Base-by-base conservation (phyloP, 2,113 vertebrate genomes). In the Nesospiza acunhae region DNA sequence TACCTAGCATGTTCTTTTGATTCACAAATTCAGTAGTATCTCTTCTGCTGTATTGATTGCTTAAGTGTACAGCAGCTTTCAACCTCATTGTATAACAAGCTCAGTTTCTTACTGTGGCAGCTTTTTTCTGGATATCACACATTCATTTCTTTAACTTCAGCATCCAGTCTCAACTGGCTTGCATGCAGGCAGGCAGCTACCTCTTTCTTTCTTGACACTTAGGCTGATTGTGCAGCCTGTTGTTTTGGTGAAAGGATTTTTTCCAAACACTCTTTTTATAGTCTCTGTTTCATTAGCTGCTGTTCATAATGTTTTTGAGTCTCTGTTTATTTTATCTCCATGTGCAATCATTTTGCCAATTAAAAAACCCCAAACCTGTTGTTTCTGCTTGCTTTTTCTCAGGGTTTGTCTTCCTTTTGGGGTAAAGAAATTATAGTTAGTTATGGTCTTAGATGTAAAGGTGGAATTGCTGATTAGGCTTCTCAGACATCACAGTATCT, bases 191-290 rank as follows among this genome's bases (percentile, higher is more conserved):
- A 90, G 70, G 66, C 66, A 96, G 67, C 23, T 94, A 87, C 56
- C 44, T 96, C 91, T 66, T 83, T 95, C 83, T 84, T 95, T 81
- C 84, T 89, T 97, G 87, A 90, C 62, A 55, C 42, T 56, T 73
- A 68, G 58, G 93, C 94, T 94, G 67, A 28, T 55, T 62, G 31
- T 80, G 82, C 56, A 87, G 59, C 49, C 82, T 90, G 0, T 79
- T 91, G 56, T 97, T 97, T 96, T 87, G 84, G 60, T 94, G 84
- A 62, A 90, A 80, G 81, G 23, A 47, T 60, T 90, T 95, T 90
- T 95, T 73, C 82, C 90, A 87, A 72, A 31, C 55, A 77, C 41
- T 90, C 87, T 94, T 97, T 91, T 88, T 92, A n/a, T 60, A 58
- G 58, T 83, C 42, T 93, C 26, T 77, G 2, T 94, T 93, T 96